phyloP scores from a whole-genome alignment of 2,113 vertebrate species.

The Scortum barcoo region DNA sequence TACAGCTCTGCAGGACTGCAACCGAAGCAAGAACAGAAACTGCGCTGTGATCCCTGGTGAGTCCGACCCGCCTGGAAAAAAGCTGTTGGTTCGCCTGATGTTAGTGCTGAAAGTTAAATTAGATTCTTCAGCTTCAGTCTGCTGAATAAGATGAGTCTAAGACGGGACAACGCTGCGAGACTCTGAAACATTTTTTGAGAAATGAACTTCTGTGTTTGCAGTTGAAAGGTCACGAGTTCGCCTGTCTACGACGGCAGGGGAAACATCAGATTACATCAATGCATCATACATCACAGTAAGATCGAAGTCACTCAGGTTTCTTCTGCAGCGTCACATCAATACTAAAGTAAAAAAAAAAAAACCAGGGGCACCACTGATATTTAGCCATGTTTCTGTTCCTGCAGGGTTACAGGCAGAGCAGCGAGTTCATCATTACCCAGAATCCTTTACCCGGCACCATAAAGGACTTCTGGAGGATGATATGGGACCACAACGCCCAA shows the following conservation, averaged over 20 bases:
- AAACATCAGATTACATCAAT: conserved; percentile 93
- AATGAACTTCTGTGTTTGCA: conserved; percentile 68
- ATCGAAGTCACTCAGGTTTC: not conserved
- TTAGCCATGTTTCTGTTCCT: conserved; percentile 27
- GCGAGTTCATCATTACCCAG: conserved; percentile 96
- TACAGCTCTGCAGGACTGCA: conserved; percentile 89
- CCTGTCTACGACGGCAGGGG: conserved; percentile 86
- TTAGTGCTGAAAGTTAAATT: not conserved
- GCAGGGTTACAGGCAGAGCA: conserved; percentile 93
- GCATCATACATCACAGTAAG: conserved; percentile 93
- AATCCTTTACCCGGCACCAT: conserved; percentile 92
- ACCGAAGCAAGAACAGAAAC: conserved; percentile 91
- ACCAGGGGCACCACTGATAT: not conserved
- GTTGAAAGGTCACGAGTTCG: conserved; percentile 91
- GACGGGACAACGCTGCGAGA: not conserved
- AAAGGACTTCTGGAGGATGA: conserved; percentile 98
- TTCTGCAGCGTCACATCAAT: not conserved
- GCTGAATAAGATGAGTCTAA: no score
- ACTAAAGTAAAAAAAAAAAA: not conserved
- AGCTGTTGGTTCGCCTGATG: not conserved
- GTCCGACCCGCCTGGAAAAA: conserved; percentile 6
- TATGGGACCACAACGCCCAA: conserved; percentile 95
- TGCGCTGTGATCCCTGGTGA: conserved; percentile 91
- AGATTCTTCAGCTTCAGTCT: not conserved
- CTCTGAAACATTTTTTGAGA: not conserved